phyloP scores from a whole-genome alignment of 2,888 invertebrate species.

The Meganola albula region DNA sequence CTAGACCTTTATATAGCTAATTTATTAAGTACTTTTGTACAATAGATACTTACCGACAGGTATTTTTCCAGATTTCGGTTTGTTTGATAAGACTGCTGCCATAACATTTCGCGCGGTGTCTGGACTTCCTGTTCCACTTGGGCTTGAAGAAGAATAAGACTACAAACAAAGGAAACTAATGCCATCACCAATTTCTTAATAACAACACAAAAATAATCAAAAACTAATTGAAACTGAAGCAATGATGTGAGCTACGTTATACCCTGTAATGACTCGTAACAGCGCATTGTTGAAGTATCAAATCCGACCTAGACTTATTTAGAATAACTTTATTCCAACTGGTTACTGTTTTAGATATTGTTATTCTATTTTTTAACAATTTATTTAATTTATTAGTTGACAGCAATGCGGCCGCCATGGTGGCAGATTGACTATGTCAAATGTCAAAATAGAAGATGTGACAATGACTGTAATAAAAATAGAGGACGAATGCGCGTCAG shows the following conservation, averaged over 20 bases:
- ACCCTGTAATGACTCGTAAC: constrained; percentile 58
- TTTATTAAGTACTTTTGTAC: no score
- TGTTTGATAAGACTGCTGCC: constrained; percentile 70
- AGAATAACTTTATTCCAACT: constrained; percentile 39
- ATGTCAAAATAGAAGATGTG: no score
- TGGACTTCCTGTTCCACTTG: constrained; percentile 37
- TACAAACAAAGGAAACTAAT: constrained; percentile 32
- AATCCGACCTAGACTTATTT: constrained; percentile 51
- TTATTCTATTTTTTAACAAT: constrained; percentile 53
- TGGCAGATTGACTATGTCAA: constrained; percentile 35
- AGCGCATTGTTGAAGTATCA: constrained; percentile 54
- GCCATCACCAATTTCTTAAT: constrained; percentile 3
- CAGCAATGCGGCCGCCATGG: constrained; percentile 66
- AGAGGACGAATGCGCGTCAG: no score
- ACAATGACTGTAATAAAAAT: no score
- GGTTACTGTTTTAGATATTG: constrained; percentile 44
- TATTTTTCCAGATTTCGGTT: constrained; percentile 70
- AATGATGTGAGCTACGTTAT: constrained; percentile 17
- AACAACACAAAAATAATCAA: constrained; percentile 15
- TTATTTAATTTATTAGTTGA: constrained; percentile 57
- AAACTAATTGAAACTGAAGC: constrained; percentile 4
- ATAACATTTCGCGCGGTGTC: constrained; percentile 71
- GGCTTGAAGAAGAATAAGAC: constrained; percentile 51
- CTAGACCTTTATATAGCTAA: no score
- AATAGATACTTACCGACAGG: constrained; percentile 72